A percentile compares a stretch with the other conserved stretches of the same genome.
phyloP scores from a whole-genome alignment of 2,113 vertebrate genomes.

The Potamarius usumacintae region DNA sequence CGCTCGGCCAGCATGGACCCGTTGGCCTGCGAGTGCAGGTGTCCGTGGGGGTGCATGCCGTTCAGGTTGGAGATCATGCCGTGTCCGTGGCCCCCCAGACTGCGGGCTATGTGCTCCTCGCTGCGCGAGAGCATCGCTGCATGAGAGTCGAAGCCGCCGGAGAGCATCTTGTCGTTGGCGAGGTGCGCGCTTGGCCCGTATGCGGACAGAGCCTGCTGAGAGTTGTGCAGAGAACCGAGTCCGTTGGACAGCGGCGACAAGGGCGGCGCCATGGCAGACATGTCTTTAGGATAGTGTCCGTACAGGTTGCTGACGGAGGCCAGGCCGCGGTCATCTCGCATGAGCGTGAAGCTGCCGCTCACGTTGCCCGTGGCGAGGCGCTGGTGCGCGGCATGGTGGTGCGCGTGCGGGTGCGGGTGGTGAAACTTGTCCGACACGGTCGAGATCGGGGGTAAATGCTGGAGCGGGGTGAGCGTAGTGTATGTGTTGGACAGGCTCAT shows the following conservation, averaged over 20 bases:
- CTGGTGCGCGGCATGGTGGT: slow-evolving; percentile 85
- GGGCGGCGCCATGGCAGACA: slow-evolving; percentile 89
- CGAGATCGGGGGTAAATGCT: slow-evolving; percentile 94
- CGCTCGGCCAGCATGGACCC: slow-evolving; percentile 81
- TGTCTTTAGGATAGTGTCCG: slow-evolving; percentile 94
- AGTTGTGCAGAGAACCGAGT: slow-evolving; percentile 88
- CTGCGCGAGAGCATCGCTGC: slow-evolving; percentile 90
- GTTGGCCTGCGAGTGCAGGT: slow-evolving; percentile 83
- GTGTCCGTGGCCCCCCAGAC: slow-evolving; percentile 83
- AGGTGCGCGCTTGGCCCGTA: slow-evolving; percentile 86
- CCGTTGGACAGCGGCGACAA: slow-evolving; percentile 91
- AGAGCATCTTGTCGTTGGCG: slow-evolving; percentile 89
- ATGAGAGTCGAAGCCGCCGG: slow-evolving; percentile 91
- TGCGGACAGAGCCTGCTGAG: slow-evolving; percentile 84
- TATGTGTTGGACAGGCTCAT: slow-evolving; percentile 93
- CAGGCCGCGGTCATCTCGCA: slow-evolving; percentile 91
- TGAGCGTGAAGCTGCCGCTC: slow-evolving; percentile 93
- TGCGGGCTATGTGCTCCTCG: slow-evolving; percentile 89
- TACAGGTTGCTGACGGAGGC: slow-evolving; percentile 93
- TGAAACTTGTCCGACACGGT: slow-evolving; percentile 97
- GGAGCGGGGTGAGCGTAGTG: slow-evolving; percentile 92
- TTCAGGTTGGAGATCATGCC: slow-evolving; percentile 87
- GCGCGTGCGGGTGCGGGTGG: slow-evolving; percentile 83
- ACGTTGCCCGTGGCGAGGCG: slow-evolving; percentile 86
- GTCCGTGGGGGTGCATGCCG: slow-evolving; percentile 85